Conservation (phyloP, 1,140 invertebrate genomes). For the Pseudomyrmex cubaensis region DNA sequence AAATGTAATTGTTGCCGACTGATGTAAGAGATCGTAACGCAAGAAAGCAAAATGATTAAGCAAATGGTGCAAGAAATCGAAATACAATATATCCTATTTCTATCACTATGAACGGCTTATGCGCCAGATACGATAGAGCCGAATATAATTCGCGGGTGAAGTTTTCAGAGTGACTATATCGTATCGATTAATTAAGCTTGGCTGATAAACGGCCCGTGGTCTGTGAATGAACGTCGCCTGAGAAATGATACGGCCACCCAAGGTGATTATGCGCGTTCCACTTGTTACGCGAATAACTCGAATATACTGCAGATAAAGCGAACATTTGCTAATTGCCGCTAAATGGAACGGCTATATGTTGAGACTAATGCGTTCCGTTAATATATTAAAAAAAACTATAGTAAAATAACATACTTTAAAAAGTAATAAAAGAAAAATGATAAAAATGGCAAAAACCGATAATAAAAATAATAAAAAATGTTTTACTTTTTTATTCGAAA, state of each 20-base stretch:
- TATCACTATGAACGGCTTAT: constrained; percentile 5
- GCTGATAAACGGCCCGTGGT: constrained; percentile 31
- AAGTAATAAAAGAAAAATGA: neutral
- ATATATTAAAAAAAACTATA: neutral
- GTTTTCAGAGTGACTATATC: constrained; percentile 21
- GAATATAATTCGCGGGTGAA: constrained; percentile 5
- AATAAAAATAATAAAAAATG: neutral
- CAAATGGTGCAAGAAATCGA: neutral
- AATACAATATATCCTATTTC: neutral
- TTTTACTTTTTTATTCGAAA: neutral
- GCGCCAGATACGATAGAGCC: neutral
- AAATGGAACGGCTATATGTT: neutral
- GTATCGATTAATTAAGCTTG: constrained; percentile 42
- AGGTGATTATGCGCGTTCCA: constrained; percentile 23
- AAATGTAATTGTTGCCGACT: neutral
- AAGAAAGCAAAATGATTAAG: neutral
- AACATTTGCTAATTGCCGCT: constrained; percentile 8
- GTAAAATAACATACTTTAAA: neutral
- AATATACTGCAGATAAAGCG: neutral
- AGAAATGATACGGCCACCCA: constrained; percentile 47
- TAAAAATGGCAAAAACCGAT: neutral
- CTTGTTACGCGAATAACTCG: constrained; percentile 3
- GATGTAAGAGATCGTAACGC: neutral
- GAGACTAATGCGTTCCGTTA: neutral
- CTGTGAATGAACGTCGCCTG: constrained; percentile 41